Evolutionary conservation across 2,888 invertebrate genomes (phyloP).

Genomic region (Oscheius sp.): DNA sequence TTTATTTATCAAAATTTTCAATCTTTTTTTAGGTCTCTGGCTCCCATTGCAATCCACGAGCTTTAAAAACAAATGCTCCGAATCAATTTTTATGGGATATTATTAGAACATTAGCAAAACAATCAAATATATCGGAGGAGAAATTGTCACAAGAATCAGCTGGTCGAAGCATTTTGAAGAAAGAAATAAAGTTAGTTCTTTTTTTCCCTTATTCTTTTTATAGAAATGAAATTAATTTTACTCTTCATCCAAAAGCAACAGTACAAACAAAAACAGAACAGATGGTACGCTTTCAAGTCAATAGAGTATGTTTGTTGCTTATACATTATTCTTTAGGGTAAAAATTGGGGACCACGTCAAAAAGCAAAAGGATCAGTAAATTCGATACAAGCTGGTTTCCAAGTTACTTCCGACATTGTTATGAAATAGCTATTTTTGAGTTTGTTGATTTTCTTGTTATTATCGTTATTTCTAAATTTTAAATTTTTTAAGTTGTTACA

Average conservation of each 20-base stretch:
- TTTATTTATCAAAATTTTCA: constrained; percentile 72
- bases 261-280: constrained; percentile 54
- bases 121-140: constrained; percentile 41
- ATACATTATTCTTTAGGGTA: constrained; percentile 45
- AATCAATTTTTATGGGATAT: constrained; percentile 88
- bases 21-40: constrained; percentile 79
- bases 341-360: constrained; percentile 68
- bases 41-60: constrained; percentile 87
- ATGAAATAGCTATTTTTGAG: too few species aligned
- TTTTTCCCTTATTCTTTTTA: constrained; percentile 11
- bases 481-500: too few species aligned
- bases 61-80: constrained; percentile 92
- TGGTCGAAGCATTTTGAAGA: constrained; percentile 39
- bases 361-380: constrained; percentile 70
- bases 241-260: constrained; percentile 57
- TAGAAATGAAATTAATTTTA: constrained; percentile 60
- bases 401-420: constrained; percentile 24
- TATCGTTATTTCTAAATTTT: too few species aligned
- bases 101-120: constrained; percentile 77
- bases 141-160: constrained; percentile 38
- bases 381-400: constrained; percentile 60
- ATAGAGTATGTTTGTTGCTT: constrained; percentile 42
- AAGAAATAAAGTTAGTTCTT: constrained; percentile 9
- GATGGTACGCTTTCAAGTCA: constrained; percentile 67
- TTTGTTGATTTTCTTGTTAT: not conserved